Evolutionary conservation across 2,888 invertebrate genomes (phyloP).

Genomic region (Pollenia angustigena): DNA sequence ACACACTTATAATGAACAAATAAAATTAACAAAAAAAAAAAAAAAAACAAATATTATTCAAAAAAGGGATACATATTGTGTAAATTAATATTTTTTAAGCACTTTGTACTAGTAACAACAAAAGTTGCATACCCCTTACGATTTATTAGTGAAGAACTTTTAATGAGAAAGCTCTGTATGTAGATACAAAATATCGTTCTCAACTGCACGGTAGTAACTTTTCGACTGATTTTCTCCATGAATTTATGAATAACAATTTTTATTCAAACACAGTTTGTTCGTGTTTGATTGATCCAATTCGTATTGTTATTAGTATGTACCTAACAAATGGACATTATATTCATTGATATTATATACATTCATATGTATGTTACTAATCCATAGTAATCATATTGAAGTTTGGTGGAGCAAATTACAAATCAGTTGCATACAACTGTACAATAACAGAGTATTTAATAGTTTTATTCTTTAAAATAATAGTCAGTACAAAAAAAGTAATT

Average conservation of each 20-base stretch:
- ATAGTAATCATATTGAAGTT: slow-evolving; percentile 46
- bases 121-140: slow-evolving; percentile 17
- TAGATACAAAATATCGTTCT: slow-evolving; percentile 9
- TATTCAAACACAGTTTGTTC: slow-evolving; percentile 8
- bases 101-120: background rate
- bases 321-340: too few species aligned
- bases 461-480: too few species aligned
- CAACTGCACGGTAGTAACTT: slow-evolving; percentile 43
- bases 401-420: slow-evolving; percentile 17
- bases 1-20: too few species aligned
- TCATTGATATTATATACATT: background rate
- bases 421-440: background rate
- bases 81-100: too few species aligned
- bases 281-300: slow-evolving; percentile 45
- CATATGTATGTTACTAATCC: background rate
- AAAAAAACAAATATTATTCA: too few species aligned
- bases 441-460: too few species aligned
- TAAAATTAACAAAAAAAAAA: too few species aligned
- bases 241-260: slow-evolving; percentile 14
- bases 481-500: too few species aligned
- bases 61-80: too few species aligned
- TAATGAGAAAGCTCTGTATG: background rate
- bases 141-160: background rate
- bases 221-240: slow-evolving; percentile 39
- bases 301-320: slow-evolving; percentile 12